Percentiles rank a stretch among this genome's conserved stretches.
Evolutionary conservation across 2,113 vertebrate genomes (phyloP).

Genomic region (Chionodraco myersi): DNA sequence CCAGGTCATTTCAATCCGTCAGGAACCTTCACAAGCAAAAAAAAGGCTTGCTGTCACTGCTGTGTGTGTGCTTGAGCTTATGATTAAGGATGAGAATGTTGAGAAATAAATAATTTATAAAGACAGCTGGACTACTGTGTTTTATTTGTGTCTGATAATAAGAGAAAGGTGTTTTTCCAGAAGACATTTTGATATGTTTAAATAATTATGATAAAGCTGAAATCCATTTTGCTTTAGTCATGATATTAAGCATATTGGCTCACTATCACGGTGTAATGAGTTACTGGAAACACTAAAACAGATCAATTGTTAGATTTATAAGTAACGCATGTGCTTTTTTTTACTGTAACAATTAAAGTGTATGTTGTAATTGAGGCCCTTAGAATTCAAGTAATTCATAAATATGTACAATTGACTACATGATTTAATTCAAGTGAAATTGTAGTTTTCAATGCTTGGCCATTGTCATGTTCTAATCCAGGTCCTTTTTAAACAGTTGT

Average conservation of each 20-base stretch:
- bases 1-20: no score
- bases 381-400: background rate
- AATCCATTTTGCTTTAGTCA: background rate
- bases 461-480: background rate
- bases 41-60: slow-evolving; percentile 5
- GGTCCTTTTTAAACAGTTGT: slow-evolving; percentile 2
- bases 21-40: no score
- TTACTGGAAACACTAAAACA: background rate
- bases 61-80: slow-evolving; percentile 20
- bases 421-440: background rate
- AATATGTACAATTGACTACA: background rate
- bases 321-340: background rate
- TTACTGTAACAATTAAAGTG: background rate
- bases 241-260: background rate
- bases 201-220: background rate
- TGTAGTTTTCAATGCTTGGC: background rate
- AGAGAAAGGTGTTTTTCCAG: background rate
- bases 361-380: background rate
- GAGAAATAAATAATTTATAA: slow-evolving; percentile 54
- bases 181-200: background rate
- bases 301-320: background rate
- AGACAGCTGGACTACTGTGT: background rate
- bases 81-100: slow-evolving; percentile 7
- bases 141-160: background rate
- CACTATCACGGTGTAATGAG: background rate